Conservation (phyloP, 2,113 vertebrate genomes). For the Cryptoleucopteryx plumbea region DNA sequence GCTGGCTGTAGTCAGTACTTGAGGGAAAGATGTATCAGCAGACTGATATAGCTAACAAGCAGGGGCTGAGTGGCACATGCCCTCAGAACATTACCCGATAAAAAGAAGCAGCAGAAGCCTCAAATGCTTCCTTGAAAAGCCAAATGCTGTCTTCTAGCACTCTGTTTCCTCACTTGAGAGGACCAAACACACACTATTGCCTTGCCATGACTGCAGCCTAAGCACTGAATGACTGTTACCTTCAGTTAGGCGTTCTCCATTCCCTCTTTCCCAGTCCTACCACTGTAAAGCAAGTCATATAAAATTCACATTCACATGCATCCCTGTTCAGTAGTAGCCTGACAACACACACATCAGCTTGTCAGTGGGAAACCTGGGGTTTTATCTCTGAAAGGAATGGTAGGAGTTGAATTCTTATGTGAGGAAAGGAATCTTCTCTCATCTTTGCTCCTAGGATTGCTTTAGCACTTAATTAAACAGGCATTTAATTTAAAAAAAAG, state of each 20-base stretch:
- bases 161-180: background rate
- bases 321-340: background rate
- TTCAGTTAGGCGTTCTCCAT: background rate
- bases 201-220: background rate
- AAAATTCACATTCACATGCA: background rate
- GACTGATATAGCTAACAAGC: background rate
- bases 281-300: background rate
- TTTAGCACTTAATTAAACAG: background rate
- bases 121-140: background rate
- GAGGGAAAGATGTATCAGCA: background rate
- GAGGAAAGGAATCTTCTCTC: background rate
- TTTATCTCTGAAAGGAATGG: background rate
- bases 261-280: background rate
- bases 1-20: background rate
- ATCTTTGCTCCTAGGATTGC: background rate
- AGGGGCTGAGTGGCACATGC: background rate
- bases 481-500: background rate
- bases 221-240: accelerated
- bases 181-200: background rate
- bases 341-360: background rate
- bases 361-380: background rate
- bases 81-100: background rate
- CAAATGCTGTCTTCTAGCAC: background rate
- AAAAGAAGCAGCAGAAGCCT: background rate
- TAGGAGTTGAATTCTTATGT: background rate